Evolutionary conservation across 2,888 invertebrate species (phyloP), one percentile per base, ranked within the genome.

Genomic region (Tortricodes alternella): DNA sequence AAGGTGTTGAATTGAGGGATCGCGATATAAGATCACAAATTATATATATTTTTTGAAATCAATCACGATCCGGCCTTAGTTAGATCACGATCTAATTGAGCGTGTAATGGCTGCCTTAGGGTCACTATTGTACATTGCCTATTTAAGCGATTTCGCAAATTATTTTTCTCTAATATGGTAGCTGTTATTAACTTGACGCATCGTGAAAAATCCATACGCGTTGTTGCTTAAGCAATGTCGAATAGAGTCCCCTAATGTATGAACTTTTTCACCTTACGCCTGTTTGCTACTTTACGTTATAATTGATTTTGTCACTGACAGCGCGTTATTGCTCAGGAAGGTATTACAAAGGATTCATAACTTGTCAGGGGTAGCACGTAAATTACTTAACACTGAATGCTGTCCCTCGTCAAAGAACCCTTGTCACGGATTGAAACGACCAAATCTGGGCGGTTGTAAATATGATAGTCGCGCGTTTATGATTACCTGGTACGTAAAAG

Each of bases 371-470:
- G 73, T 70, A 63, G 68, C 50, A 65, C 68, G 70, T 76, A 79
- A 78, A 78, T 84, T 71, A 77, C 73, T 78, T 68, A 71, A 70
- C 74, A 71, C 68, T 71, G 64, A 67, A 69, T 69, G 75, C 71
- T 70, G 66, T 67, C 80, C 79, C 73, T 75, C 74, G 76, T 85
- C 78, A 78, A 77, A 71, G 44, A 71, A 83, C 85, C 85, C 84
- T 83, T 73, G 76, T 85, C 85, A 82, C 66, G 62, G 67, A 71
- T 76, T 70, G 74, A 77, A 75, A 73, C 71, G 66, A 71, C 70
- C 70, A 71, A 74, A 77, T 71, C 71, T 66, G 68, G 59, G 61
- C 66, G 61, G 68, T 67, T 68, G 67, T 68, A 73, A 77, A 76
- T 76, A 73, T 76, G 69, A 73, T 73, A 72, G 67, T 66, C 67